phyloP scores from a whole-genome alignment of 2,113 vertebrate genomes.

The Ptilonorhynchus violaceus region DNA sequence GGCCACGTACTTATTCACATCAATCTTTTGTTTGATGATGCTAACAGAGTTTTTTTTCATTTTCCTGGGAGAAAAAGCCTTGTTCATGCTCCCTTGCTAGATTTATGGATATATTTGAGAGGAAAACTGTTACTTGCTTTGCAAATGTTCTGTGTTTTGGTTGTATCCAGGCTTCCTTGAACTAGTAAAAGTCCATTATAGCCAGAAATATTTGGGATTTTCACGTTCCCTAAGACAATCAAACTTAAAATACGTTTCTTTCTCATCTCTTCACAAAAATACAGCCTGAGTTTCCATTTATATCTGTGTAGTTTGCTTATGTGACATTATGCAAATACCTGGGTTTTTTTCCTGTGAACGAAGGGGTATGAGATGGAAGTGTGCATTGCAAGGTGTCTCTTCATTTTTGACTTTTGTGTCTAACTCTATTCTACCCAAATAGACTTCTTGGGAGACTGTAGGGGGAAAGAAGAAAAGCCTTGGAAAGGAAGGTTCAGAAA shows the following conservation, averaged over 20 bases:
- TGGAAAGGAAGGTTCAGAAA: slow-evolving; percentile 89
- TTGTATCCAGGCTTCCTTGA: neutral
- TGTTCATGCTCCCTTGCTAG: neutral
- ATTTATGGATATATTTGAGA: neutral
- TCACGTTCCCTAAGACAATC: neutral
- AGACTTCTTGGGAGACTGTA: slow-evolving; percentile 98
- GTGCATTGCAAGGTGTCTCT: neutral
- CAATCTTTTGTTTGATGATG: neutral
- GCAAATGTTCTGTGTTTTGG: neutral
- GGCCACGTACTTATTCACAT: neutral
- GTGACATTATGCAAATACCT: neutral
- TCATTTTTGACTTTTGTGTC: neutral
- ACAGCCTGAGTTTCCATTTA: neutral
- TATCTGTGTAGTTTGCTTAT: neutral
- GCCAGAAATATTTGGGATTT: neutral
- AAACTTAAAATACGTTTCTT: neutral
- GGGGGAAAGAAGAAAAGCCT: slow-evolving; percentile 92
- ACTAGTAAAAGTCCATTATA: neutral
- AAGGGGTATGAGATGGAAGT: neutral
- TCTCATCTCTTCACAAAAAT: neutral
- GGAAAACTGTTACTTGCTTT: neutral
- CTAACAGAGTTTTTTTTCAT: neutral
- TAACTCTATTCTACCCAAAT: slow-evolving; percentile 40
- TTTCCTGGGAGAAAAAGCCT: neutral
- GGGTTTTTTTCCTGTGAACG: neutral